Evolutionary conservation across 2,888 invertebrate genomes (phyloP), one percentile per base, ranked within the genome.

Genomic region (Cyclophora albipunctata): DNA sequence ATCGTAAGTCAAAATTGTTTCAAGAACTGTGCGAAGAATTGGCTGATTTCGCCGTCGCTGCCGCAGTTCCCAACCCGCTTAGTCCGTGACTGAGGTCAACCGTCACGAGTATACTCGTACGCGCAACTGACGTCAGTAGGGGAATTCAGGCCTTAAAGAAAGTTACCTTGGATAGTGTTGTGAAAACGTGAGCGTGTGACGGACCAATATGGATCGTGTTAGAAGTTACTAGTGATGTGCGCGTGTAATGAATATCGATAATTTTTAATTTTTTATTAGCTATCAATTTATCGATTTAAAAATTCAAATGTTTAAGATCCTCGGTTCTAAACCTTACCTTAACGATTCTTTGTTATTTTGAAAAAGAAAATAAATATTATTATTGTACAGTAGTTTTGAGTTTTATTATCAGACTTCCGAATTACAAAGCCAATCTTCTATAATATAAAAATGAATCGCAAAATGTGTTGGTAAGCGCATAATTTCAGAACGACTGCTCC

Each of bases 271-370:
- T 65, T 70, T 58, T 68, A 7, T 42, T 42, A 69, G 62, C 66
- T 73, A 71, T 72, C 62, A 64, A 69, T 67, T 66, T 61, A 61
- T 69, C 62, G 52, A 53, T 53, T n/a, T 66, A 58, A 61, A 64
- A 65, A 64, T 69, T 66, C 65, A 55, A 67, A 71, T 67, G 67
- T 75, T 73, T 69, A 61, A 77, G 72, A 58, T 69, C 76, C 72
- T 82, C 72, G 83, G 83, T 85, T 85, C 69, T 74, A 68, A 84
- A 85, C 84, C 81, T 81, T 82, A 85, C 82, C 81, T 82, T 80
- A 69, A 59, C 20, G 46, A 76, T 75, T 84, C 76, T 83, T 84
- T 84, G 83, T 86, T 87, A 85, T 81, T 80, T 84, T 82, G 76
- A 78, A 77, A 79, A 78, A 69, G 73, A 76, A 75, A 81, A 79